Evolutionary conservation across 1,140 invertebrate species (phyloP), one percentile per base, ranked within the genome.

Genomic region (Diabrotica undecimpunctata): DNA sequence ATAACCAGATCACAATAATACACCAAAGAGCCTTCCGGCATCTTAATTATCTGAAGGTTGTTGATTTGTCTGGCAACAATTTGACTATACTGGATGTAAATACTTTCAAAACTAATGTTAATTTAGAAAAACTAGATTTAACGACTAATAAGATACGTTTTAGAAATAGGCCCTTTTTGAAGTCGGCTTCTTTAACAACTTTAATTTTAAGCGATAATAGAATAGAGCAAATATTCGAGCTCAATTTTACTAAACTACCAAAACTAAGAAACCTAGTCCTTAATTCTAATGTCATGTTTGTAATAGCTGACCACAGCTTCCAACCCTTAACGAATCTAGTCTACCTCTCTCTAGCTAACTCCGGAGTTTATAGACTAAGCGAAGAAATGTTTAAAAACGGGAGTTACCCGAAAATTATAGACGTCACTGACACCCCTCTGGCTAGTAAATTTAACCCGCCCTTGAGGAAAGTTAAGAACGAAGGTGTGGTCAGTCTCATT

Each of bases 21-120:
- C 65, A 68, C 25, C 41, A 65, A 7, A 77, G 81, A 13, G 86
- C 87, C 0, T 90, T 91, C 74, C 78, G 78, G 57, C 84, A 84
- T 7, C 76, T 90, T 3, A 80, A 80, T 52, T 85, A 87, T 66
- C 75, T 90, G 14, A 84, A 86, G 14, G 84, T 86, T 63, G 77
- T 91, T n/a, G 87, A 90, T 70, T 72, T 90, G 12, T 87, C 87
- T 5, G 74, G 79, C 54, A 91, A 91, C 72, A 77, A 80, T 1
- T 83, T 90, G 7, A 78, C 74, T 10, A 78, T 71, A 0, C 71
- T 90, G 4, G 76, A 85, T n/a, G 80, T 83, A 0, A 81, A 82
- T 5, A 85, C 83, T 0, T 89, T 90, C 67, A 70, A 75, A 7
- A 75, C 81, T 25, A 86, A 84, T n/a, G 73, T 74, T 7, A 74